Conservation (phyloP, 2,113 vertebrate species). For the Daubentonia madagascariensis region DNA sequence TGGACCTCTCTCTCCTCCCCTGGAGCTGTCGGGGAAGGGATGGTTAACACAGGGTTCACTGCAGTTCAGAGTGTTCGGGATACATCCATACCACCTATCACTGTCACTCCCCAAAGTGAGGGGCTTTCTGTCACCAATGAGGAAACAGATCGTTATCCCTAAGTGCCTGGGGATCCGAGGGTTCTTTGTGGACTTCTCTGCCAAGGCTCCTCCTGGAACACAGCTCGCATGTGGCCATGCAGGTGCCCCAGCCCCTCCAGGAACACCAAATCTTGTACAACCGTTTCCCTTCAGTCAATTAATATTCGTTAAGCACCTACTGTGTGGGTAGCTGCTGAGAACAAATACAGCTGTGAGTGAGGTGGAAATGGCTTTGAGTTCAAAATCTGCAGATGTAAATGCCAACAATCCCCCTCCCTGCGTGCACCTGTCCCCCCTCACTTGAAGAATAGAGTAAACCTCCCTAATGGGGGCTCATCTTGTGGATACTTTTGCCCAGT, state of each 20-base stretch:
- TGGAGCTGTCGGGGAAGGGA: accelerated
- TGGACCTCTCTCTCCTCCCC: neutral
- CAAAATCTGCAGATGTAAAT: neutral
- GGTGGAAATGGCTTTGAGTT: neutral
- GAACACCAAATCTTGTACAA: neutral
- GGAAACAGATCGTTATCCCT: neutral
- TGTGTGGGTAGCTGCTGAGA: neutral
- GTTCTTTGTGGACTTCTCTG: neutral
- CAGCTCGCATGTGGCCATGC: neutral
- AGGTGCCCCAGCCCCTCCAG: too few relatives aligned
- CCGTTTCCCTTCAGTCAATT: neutral
- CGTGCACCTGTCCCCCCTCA: neutral
- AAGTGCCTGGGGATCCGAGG: too few relatives aligned
- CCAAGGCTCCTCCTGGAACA: neutral
- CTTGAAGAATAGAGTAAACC: neutral
- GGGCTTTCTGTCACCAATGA: neutral
- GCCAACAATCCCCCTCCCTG: neutral
- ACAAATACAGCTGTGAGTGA: too few relatives aligned
- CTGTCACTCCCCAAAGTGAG: neutral
- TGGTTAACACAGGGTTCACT: accelerated
- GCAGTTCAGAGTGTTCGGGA: neutral
- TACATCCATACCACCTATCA: accelerated
- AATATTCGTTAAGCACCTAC: neutral
- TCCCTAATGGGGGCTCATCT: neutral
- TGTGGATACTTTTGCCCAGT: neutral